Base-by-base conservation (phyloP, 2,888 invertebrate genomes). In the Eucera pruinosa region DNA sequence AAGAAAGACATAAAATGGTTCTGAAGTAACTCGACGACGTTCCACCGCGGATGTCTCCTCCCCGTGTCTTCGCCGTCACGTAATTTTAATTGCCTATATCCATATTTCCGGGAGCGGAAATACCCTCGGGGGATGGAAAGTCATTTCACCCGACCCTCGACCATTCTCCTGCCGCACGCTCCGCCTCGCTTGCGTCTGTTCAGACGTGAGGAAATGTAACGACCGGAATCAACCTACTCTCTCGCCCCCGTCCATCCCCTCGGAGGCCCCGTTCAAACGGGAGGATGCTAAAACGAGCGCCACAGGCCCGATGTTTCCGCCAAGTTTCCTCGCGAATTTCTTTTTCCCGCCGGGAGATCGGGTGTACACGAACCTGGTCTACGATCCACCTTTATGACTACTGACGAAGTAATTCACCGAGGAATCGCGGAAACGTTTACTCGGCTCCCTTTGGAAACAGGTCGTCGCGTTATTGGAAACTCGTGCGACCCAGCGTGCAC, bases 11-110 rank as follows among this genome's bases (percentile, higher is more conserved):
- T 75, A 75, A 84, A 84, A 66, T 77, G 77, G 65, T 60, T 85
- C 80, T 72, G 43, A 77, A 77, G 73, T 48, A 47, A 57, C 71
- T 54, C 72, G 65, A 67, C 70, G 60, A 65, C 57, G 77, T 72
- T 69, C 33, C 64, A 43, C 48, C 47, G 48, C 68, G 65, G 55
- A 39, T 36, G 18, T 54, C 43, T 43, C 43, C 23, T n/a, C 9
- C 13, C 41, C 13, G 50, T 43, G 13, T 43, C 62, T 2, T 54
- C 36, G 61, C 64, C 65, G 74, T 73, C 72, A 76, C 83, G 80
- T 87, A 88, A 88, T 87, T 87, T 85, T 87, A 88, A 87, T 87
- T 87, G 88, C 86, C 84, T 83, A 84, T 87, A 87, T 81, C 83
- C 82, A 81, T 82, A 83, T 83, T 87, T 82, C 82, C 82, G 80